Base-by-base conservation (phyloP, 2,113 vertebrate genomes). In the Gambusia holbrooki region DNA sequence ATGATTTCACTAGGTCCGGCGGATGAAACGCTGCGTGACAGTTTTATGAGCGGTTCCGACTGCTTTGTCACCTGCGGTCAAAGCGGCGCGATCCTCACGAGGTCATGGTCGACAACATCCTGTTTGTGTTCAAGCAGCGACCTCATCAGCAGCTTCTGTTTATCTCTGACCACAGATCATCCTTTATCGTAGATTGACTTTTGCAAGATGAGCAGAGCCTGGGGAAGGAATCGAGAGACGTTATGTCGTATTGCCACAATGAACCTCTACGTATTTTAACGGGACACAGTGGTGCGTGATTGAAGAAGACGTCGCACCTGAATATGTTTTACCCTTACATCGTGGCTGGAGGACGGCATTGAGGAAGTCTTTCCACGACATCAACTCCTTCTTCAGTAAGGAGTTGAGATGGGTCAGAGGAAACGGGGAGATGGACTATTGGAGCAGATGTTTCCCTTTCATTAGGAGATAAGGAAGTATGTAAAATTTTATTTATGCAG, bases 71-170 rank as follows among this genome's bases (percentile, higher is more conserved):
- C 78, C 73, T 74, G 13, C 54, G 61, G 82, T 85, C 66, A 83
- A 79, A 75, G 25, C 0, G 4, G 54, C 80, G 68, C 81, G 75
- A 27, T 83, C 62, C 71, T 91, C 88, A 89, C 79, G 61, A 78
- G 89, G 84, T 74, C 72, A 72, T 67, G n/a, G 75, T 30, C 14
- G 19, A 70, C 6, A 91, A 87, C 76, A 81, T 62, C 70, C 66
- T 70, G 60, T 60, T 89, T 90, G 77, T 82, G 19, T 13, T 61
- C 76, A 62, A 58, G 71, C 40, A 60, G 69, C n/a, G 19, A 15
- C 79, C 70, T 68, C 70, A 69, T 69, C 51, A 71, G 27, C 33
- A 77, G 61, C 70, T 70, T 78, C 28, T 25, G 62, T 64, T 22
- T 54, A 69, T 58, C 66, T 77, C 62, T 62, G 19, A 76, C 73